These are phyloP conservation scores for Ornithoptera priamus DNA, from an alignment of 2,888 invertebrate species.

Conservation along the genomic window DNA sequence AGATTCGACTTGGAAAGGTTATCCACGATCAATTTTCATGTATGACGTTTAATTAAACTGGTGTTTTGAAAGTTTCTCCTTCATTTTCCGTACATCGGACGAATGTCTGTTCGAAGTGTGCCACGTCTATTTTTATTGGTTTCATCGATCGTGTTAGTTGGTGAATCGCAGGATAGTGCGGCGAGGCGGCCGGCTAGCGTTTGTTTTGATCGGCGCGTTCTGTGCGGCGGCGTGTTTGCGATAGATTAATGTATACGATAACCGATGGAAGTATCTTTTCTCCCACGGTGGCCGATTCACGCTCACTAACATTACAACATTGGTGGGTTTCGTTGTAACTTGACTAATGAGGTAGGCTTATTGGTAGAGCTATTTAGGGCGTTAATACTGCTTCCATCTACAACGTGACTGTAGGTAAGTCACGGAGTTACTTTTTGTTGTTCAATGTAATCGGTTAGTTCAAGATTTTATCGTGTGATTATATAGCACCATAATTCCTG, in stretches of 20 bases:
- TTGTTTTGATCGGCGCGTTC: slow-evolving; percentile 64
- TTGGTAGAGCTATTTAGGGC: slow-evolving; percentile 2
- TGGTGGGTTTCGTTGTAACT: neutral
- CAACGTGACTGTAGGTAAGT: neutral
- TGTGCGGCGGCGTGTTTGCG: slow-evolving; percentile 36
- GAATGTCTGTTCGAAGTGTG: slow-evolving; percentile 36
- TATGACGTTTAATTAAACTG: slow-evolving; percentile 23
- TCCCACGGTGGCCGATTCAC: neutral
- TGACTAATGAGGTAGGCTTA: neutral
- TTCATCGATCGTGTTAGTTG: slow-evolving; percentile 70
- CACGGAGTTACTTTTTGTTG: neutral
- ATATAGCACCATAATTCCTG: neutral
- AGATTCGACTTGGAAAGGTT: slow-evolving; percentile 66
- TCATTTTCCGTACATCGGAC: slow-evolving; percentile 35
- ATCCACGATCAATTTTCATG: slow-evolving; percentile 31
- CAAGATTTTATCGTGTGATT: slow-evolving; percentile 5
- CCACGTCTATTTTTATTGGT: slow-evolving; percentile 70
- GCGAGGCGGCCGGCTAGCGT: slow-evolving; percentile 56
- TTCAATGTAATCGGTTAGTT: slow-evolving; percentile 3
- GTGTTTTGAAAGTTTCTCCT: slow-evolving; percentile 26
- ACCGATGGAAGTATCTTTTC: neutral
- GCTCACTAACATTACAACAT: neutral
- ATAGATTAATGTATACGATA: neutral
- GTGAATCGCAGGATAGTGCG: slow-evolving; percentile 54
- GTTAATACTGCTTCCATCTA: slow-evolving; percentile 9